Evolutionary conservation across 2,797 vertebrate species (phyloP).

Genomic region (Anabacerthia variegaticeps): DNA sequence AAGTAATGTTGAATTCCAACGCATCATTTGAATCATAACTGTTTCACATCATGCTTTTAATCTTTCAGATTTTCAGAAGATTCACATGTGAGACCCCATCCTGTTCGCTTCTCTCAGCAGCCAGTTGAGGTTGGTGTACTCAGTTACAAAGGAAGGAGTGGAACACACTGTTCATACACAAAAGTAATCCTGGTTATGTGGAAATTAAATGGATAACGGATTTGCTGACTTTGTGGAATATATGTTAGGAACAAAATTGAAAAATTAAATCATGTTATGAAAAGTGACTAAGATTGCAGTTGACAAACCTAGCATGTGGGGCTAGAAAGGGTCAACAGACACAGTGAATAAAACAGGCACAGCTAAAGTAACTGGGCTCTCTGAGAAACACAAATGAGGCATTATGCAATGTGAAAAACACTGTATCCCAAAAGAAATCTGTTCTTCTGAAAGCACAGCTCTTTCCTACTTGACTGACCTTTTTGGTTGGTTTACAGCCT

Average conservation of each 20-base stretch:
- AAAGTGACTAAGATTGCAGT: neutral
- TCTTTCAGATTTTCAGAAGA: conserved; percentile 39
- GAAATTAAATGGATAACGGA: neutral
- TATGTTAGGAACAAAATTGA: neutral
- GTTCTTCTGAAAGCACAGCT: neutral
- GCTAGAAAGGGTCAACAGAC: neutral
- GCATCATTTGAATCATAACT: conserved; percentile 2
- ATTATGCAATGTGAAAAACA: neutral
- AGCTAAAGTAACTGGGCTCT: neutral
- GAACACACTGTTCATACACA: neutral
- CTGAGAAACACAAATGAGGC: neutral
- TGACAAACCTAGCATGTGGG: neutral
- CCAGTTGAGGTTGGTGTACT: conserved; percentile 15
- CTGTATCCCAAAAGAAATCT: neutral
- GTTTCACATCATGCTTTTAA: conserved; percentile 3
- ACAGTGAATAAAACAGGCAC: neutral
- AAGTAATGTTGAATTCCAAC: neutral
- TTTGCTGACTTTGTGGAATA: neutral
- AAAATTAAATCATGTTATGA: neutral
- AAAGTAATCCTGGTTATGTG: neutral
- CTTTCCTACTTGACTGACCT: neutral
- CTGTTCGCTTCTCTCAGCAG: neutral
- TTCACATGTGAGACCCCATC: neutral
- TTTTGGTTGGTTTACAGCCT: neutral
- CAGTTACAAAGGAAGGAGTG: neutral